These are phyloP conservation scores for Cisticola juncidis DNA, from an alignment of 2,113 vertebrate species.

Conservation along the genomic window DNA sequence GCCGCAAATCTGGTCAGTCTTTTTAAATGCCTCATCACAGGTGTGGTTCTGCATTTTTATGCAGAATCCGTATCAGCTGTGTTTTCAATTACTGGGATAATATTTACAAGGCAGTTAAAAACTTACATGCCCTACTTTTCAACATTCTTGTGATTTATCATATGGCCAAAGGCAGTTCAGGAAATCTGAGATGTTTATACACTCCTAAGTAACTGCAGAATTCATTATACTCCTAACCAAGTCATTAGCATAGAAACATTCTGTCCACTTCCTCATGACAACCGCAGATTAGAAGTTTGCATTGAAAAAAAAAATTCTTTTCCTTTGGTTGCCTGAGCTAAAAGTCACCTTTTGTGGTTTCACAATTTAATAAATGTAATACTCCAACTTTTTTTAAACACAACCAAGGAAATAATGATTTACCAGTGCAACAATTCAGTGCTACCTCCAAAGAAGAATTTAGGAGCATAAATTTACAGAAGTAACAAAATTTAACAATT, in stretches of 20 bases:
- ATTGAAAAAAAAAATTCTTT: background rate
- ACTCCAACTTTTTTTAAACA: background rate
- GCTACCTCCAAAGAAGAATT: background rate
- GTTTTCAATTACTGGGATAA: background rate
- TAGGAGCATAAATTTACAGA: background rate
- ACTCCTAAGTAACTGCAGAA: background rate
- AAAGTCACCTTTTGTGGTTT: background rate
- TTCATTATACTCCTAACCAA: background rate
- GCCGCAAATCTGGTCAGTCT: background rate
- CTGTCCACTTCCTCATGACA: background rate
- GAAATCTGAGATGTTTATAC: background rate
- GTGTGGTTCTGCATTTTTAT: background rate
- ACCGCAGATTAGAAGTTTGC: background rate
- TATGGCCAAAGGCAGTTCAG: background rate
- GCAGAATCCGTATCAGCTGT: background rate
- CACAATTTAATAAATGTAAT: background rate
- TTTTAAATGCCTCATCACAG: constrained; percentile 44
- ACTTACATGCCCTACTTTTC: background rate
- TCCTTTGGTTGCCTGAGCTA: background rate
- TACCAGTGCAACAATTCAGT: background rate
- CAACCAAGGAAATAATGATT: background rate
- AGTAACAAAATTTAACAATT: background rate
- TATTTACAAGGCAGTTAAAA: background rate
- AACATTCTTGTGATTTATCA: background rate
- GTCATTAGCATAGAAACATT: background rate